Evolutionary conservation across 2,113 vertebrate genomes (phyloP), one percentile per base, ranked within the genome.

Genomic region (Deroptyus accipitrinus): DNA sequence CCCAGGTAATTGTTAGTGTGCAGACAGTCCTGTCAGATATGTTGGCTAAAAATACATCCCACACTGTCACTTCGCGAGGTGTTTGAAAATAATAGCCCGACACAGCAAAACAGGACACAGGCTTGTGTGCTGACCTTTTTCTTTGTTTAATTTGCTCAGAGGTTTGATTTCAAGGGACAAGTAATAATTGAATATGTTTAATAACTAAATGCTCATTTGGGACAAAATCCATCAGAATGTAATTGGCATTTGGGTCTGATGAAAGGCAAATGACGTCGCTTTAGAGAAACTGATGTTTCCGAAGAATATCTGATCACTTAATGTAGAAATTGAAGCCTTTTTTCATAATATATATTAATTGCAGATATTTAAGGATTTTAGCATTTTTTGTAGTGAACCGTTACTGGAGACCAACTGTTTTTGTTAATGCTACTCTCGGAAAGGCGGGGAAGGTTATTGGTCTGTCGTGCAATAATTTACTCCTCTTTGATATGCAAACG

Each of bases 401-500:
- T 96, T 98, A 94, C 95, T 7, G 25, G 97, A 97, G 97, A 98
- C 97, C 97, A 97, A 98, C 97, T 98, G 98, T 98, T 98, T 98
- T 98, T 98, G 97, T 98, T 98, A 98, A 97, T 92, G 91, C 96
- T 96, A 95, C 96, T 98, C 97, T 97, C 79, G 83, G 98, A 98
- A 98, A 98, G 98, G 98, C 98, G 98, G 99, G 97, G 99, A 98
- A 99, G 99, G 99, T 99, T 99, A 99, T 99, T 99, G 99, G 99
- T 99, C 99, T 98, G 99, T 99, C 98, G 98, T 98, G 99, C 99
- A 99, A 99, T 99, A 99, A 99, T 99, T 99, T 99, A 99, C 98
- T 98, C 98, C 99, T 99, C 99, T 99, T 99, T 99, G 99, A 99
- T 99, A 99, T 99, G 99, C 99, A 99, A 99, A 99, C 99, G 98